A percentile compares a stretch with the other conserved stretches of the same genome.
Evolutionary conservation across 2,797 vertebrate genomes (phyloP).

Genomic region (Podarcis lilfordi): DNA sequence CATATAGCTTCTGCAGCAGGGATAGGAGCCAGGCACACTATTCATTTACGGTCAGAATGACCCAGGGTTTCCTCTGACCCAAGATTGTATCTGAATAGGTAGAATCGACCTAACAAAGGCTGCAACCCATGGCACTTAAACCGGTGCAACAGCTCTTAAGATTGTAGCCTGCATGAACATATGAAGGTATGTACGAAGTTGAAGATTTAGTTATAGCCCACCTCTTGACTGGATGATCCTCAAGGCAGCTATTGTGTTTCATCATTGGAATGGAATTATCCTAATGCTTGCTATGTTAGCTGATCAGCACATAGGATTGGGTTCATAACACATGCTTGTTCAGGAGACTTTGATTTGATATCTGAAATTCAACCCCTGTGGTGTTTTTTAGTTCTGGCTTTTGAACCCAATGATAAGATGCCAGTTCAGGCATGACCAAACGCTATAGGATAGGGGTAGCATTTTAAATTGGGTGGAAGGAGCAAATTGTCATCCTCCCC

Average conservation of each 20-base stretch:
- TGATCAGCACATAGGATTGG: neutral
- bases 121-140: neutral
- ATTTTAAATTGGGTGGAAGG: neutral
- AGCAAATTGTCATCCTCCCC: neutral
- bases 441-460: too few species aligned
- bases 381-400: neutral
- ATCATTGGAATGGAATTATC: neutral
- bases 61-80: neutral
- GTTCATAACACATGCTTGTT: neutral
- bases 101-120: slow-evolving; percentile 10
- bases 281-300: neutral
- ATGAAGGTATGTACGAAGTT: neutral
- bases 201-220: neutral
- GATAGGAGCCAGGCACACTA: neutral
- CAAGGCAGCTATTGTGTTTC: neutral
- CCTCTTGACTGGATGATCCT: neutral
- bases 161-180: neutral
- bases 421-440: too few species aligned
- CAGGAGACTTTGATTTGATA: neutral
- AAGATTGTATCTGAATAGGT: neutral
- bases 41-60: slow-evolving; percentile 16
- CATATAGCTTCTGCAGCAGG: slow-evolving; percentile 10
- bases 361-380: neutral
- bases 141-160: neutral
- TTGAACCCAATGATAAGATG: neutral